Evolutionary conservation across 1,140 invertebrate species (phyloP).

Genomic region (Drosophila funebris): DNA sequence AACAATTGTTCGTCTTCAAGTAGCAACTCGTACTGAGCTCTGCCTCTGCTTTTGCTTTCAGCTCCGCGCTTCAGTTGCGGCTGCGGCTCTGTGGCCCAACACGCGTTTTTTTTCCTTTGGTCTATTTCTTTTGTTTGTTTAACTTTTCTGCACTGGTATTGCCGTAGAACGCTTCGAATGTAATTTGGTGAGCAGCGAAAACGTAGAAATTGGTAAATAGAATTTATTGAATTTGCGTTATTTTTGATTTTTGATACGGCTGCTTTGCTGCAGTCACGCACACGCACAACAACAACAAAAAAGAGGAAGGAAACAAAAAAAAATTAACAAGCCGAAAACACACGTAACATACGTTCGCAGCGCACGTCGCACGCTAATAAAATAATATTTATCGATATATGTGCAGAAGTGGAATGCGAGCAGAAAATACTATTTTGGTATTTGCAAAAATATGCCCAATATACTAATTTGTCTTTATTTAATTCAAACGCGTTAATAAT

Average conservation of each 20-base stretch:
- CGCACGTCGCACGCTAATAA: constrained; percentile 49
- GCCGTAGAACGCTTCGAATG: constrained; percentile 4
- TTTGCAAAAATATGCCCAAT: constrained; percentile 27
- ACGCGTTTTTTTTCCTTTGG: constrained; percentile 33
- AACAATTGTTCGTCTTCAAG: constrained; percentile 35
- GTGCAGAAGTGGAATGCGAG: neutral
- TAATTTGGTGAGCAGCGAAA: constrained; percentile 3
- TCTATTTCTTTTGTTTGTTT: constrained; percentile 49
- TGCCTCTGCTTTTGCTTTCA: neutral
- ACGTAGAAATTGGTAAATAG: neutral
- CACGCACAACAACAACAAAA: constrained; percentile 48
- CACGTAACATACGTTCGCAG: constrained; percentile 53
- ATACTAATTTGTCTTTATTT: neutral
- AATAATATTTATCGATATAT: constrained; percentile 39
- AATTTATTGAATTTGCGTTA: constrained; percentile 3
- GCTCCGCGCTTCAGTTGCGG: constrained; percentile 30
- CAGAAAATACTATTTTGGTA: constrained; percentile 21
- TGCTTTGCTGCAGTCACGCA: constrained; percentile 25
- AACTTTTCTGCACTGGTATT: constrained; percentile 33
- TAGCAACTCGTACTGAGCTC: constrained; percentile 27
- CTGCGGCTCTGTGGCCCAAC: constrained; percentile 19
- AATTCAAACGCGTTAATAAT: neutral
- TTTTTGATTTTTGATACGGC: constrained; percentile 10
- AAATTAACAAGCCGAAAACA: constrained; percentile 46
- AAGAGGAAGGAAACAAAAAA: constrained; percentile 47